Evolutionary conservation across 2,113 vertebrate genomes (phyloP).

Genomic region (Prietella phreatophila): DNA sequence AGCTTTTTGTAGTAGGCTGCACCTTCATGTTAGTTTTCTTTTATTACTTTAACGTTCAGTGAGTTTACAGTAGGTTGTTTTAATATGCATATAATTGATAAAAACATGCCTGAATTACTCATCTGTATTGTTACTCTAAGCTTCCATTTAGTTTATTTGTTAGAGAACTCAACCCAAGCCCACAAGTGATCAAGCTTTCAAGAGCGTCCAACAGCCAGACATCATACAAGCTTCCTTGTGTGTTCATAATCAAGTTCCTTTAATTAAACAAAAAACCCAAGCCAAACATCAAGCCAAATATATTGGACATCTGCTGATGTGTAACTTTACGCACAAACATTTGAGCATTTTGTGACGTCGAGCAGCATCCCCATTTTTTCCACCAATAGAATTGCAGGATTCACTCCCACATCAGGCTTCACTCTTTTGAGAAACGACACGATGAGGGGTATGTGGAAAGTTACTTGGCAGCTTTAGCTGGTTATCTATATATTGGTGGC

Average conservation of each 20-base stretch:
- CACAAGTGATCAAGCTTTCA: background rate
- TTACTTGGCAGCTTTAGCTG: background rate
- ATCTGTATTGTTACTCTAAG: background rate
- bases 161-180: background rate
- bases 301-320: conserved; percentile 68
- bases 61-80: background rate
- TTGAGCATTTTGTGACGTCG: conserved; percentile 56
- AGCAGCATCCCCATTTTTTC: background rate
- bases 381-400: conserved; percentile 29
- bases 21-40: background rate
- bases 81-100: background rate
- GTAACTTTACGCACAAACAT: conserved; percentile 57
- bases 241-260: conserved; percentile 35
- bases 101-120: background rate
- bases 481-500: background rate
- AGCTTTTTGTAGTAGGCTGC: background rate
- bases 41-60: background rate
- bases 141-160: background rate
- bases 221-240: background rate
- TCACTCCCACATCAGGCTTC: background rate
- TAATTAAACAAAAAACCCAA: conserved; percentile 65
- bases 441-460: background rate
- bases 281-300: conserved; percentile 73
- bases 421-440: background rate
- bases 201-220: background rate